Evolutionary conservation across 2,797 vertebrate genomes (phyloP), one percentile per base, ranked within the genome.

Genomic region (Melanogrammus aeglefinus): DNA sequence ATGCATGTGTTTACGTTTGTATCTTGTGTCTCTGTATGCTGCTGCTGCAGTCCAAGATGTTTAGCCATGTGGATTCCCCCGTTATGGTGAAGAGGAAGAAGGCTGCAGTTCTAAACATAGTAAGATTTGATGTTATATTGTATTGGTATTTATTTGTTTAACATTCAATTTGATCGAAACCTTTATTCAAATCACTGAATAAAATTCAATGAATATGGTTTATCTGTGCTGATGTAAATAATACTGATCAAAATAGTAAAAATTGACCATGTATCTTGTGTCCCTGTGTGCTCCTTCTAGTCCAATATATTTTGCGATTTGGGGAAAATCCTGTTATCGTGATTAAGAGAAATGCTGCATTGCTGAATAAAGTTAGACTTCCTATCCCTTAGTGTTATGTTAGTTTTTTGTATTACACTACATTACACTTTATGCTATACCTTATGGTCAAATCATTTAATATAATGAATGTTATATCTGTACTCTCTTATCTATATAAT

Each of bases 51-150:
- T 88, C 89, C n/a, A 90, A 87, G 78, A 7, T 83, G 77, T 74
- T 51, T 77, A 89, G 87, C 76, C 92, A 93, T 0, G 82, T 85
- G 6, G 92, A 93, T 78, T 95, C 93, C 6, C 93, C 92, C 0
- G 3, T 93, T 74, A 78, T 88, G 3, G 86, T 77, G 33, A 88
- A 83, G 47, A 91, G 84, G 83, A 94, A 86, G 83, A 86, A 77
- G 4, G 9, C 31, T 1, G 81, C 84, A 76, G 85, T 78, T 0
- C 77, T 91, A 0, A 81, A 89, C 35, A 88, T 76, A 75, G 92
- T 95, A 82, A 85, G 88, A 74, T 36, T 63, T 27, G 14, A 0
- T 13, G 27, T 44, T 7, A 27, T 41, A 41, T 14, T 47, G 72
- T 51, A 47, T 36, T 75, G 80, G 57, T n/a, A 8, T 21, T 31